phyloP scores from a whole-genome alignment of 2,888 invertebrate species.

The Lepidocyrtinus sp. region DNA sequence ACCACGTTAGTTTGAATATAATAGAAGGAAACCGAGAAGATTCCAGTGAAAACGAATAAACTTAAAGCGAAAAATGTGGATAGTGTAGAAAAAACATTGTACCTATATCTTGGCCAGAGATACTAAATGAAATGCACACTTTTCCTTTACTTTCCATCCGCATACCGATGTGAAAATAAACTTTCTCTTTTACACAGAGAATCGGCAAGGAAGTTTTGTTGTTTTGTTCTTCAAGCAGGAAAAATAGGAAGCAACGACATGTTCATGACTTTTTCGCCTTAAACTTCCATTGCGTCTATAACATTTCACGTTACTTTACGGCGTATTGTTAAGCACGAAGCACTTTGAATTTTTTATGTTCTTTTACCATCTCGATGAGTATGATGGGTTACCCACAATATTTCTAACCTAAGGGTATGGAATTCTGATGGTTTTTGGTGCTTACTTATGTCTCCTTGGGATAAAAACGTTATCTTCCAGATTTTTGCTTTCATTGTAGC shows the following conservation, averaged over 20 bases:
- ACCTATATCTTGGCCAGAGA: constrained; percentile 1
- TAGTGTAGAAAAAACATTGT: constrained; percentile 11
- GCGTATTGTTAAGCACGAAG: not conserved
- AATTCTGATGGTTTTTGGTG: too few relatives aligned
- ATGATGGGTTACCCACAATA: not conserved
- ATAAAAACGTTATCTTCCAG: too few relatives aligned
- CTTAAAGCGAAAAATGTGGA: constrained; percentile 20
- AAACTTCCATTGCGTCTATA: not conserved
- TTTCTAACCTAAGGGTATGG: too few relatives aligned
- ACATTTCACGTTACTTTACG: not conserved
- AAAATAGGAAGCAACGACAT: not conserved
- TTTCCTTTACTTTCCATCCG: not conserved
- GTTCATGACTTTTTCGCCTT: not conserved
- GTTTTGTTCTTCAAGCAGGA: not conserved
- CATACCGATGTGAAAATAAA: not conserved
- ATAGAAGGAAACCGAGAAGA: constrained; percentile 43
- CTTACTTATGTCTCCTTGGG: too few relatives aligned
- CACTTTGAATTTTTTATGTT: not conserved
- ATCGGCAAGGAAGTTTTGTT: not conserved
- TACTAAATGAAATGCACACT: constrained; percentile 6
- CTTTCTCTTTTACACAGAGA: not conserved
- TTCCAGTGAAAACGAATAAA: constrained; percentile 27
- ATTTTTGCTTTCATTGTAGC: too few relatives aligned
- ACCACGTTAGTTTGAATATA: constrained; percentile 52
- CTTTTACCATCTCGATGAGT: not conserved